Conservation (phyloP, 2,797 vertebrate species). For the Loriculus beryllinus region DNA sequence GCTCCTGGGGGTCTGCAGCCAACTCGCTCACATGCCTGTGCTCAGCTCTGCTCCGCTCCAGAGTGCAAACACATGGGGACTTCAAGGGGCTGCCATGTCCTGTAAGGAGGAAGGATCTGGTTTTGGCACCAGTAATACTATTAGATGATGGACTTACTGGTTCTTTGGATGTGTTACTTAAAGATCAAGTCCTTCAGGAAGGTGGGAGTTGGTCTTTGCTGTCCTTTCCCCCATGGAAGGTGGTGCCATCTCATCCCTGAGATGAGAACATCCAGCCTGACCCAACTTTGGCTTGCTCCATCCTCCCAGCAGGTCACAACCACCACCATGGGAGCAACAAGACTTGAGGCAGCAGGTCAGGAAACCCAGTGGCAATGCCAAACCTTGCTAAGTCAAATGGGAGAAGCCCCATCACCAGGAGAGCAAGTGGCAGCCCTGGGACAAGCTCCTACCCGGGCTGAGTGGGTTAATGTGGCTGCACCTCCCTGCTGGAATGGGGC, state of each 20-base stretch:
- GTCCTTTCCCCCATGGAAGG: background rate
- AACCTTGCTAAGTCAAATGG: background rate
- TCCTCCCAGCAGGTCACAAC: background rate
- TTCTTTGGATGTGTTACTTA: background rate
- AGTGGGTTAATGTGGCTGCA: background rate
- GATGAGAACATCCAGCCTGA: background rate
- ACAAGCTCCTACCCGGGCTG: background rate
- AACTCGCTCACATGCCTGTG: background rate
- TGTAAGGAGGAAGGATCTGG: background rate
- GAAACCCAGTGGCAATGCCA: rapidly evolving
- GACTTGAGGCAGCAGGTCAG: rapidly evolving
- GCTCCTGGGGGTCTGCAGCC: background rate
- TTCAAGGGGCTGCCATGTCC: background rate
- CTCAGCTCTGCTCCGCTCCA: background rate
- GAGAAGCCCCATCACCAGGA: background rate
- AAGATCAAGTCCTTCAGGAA: background rate
- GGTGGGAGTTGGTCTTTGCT: background rate
- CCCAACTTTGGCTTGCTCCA: background rate
- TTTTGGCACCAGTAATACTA: background rate
- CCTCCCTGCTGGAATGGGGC: background rate
- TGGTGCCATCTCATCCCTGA: rapidly evolving
- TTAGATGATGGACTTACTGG: background rate
- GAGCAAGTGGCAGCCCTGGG: rapidly evolving
- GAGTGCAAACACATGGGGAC: background rate
- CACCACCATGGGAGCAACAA: background rate